phyloP scores from a whole-genome alignment of 2,797 vertebrate genomes.

The Lagorchestes hirsutus region DNA sequence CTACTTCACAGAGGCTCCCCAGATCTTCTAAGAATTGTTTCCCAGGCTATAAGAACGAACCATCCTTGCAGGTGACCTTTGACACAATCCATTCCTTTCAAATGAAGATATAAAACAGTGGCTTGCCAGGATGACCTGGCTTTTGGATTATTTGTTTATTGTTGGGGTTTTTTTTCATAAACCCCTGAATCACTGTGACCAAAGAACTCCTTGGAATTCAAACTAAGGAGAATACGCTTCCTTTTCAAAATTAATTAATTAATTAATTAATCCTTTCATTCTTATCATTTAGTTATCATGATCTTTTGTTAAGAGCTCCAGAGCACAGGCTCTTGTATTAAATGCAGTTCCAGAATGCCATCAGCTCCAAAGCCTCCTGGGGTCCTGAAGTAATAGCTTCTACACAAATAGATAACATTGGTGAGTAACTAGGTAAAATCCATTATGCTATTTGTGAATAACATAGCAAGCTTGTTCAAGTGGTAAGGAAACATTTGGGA shows the following conservation, averaged over 20 bases:
- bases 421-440: constrained; percentile 1
- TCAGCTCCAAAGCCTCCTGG: neutral
- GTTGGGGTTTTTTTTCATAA: neutral
- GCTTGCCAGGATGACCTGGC: neutral
- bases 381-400: neutral
- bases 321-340: neutral
- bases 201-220: neutral
- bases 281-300: neutral
- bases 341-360: neutral
- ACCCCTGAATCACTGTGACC: neutral
- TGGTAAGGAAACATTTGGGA: neutral
- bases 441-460: neutral
- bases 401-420: constrained; percentile 3
- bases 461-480: neutral
- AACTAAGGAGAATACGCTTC: neutral
- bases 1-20: neutral
- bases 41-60: neutral
- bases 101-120: neutral
- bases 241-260: neutral
- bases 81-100: neutral
- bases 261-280: neutral
- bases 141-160: neutral
- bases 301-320: neutral
- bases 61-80: neutral
- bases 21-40: neutral